Conservation (phyloP, 2,113 vertebrate species). For the Phocoena sinus region DNA sequence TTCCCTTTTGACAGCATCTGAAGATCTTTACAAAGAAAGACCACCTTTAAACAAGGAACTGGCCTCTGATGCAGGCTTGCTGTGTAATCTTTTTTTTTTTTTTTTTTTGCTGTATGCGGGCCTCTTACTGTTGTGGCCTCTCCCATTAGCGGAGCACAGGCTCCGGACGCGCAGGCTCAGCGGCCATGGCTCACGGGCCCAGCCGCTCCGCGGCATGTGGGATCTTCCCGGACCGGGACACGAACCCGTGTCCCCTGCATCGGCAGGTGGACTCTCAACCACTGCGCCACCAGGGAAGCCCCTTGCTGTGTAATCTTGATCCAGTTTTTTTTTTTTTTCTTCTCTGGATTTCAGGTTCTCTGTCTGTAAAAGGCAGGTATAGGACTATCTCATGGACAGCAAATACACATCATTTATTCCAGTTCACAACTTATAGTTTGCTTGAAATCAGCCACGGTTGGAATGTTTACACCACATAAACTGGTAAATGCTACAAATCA, state of each 20-base stretch:
- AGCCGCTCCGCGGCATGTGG: too few relatives aligned
- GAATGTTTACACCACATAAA: background rate
- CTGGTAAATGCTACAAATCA: background rate
- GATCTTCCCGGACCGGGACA: too few relatives aligned
- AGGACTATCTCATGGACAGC: background rate
- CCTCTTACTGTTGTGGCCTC: too few relatives aligned
- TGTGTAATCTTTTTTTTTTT: background rate
- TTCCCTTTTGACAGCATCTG: conserved; percentile 7
- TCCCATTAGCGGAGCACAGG: too few relatives aligned
- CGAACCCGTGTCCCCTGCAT: too few relatives aligned
- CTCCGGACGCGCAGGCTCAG: too few relatives aligned
- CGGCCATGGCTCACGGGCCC: too few relatives aligned
- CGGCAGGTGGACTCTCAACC: too few relatives aligned
- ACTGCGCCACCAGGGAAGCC: too few relatives aligned
- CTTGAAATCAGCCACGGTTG: background rate
- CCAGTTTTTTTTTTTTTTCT: background rate
- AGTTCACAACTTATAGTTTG: background rate
- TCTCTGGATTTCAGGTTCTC: background rate
- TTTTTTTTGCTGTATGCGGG: too few relatives aligned
- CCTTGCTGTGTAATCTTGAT: background rate
- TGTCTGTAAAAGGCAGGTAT: background rate
- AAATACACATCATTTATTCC: background rate
- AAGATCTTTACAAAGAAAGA: conserved; percentile 19
- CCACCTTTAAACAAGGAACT: background rate
- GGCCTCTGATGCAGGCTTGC: background rate